Evolutionary conservation across 2,888 invertebrate genomes (phyloP), one percentile per base, ranked within the genome.

Genomic region (Orthosia incerta): DNA sequence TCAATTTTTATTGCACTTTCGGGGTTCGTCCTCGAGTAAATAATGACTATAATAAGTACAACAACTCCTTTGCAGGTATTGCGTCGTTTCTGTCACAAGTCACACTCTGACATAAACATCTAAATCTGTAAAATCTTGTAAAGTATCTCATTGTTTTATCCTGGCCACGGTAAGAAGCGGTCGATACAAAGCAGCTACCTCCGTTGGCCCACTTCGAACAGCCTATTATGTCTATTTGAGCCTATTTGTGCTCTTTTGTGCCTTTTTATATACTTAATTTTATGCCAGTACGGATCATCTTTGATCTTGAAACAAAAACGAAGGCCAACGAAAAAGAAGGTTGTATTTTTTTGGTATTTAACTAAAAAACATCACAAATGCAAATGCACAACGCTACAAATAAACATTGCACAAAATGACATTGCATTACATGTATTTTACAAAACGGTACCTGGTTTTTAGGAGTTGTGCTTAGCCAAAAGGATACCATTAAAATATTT

Each of bases 141-240:
- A 70, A 73, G 59, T 70, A 53, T 53, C 31, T 61, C 26, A 87
- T 91, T 89, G 89, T 89, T 89, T 91, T 84, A 88, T 83, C 81
- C 81, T 59, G 61, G 67, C 64, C 73, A 60, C 45, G 86, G 87
- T 88, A 89, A 87, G 87, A 86, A 66, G 78, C 84, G 86, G 83
- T 88, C 85, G 74, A 88, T 88, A 87, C 84, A 87, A 87, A 86
- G 83, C 69, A 53, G 56, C 23, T 66, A 59, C 68, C 73, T 73
- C 23, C 26, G 64, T 15, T 74, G 67, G 69, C 79, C 76, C 73
- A 78, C 65, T 80, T 79, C 79, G 79, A 79, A 79, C 74, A 20
- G 39, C 60, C 59, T 67, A 50, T 79, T 76, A 76, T 76, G 51
- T 16, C 46, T 59, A 56, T 79, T 72, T 72, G n/a, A 57, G 50